A percentile compares a stretch with the other conserved stretches of the same genome.
These are phyloP conservation scores for Adelphocoris suturalis DNA, from an alignment of 2,888 invertebrate genomes.

Conservation along the genomic window DNA sequence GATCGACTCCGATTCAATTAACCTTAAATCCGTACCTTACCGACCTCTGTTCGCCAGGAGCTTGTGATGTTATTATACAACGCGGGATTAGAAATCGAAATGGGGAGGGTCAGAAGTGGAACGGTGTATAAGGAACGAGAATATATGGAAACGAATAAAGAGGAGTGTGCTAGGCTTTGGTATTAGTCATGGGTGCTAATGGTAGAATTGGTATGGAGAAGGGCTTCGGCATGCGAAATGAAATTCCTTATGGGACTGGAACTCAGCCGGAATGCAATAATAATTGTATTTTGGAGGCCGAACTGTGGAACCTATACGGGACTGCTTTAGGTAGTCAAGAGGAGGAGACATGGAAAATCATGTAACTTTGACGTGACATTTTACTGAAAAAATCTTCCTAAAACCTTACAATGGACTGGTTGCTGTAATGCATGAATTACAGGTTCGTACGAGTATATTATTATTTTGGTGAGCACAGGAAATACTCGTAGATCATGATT, in stretches of 20 bases:
- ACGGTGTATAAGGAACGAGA: not conserved
- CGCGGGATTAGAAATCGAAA: too few relatives aligned
- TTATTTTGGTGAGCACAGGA: too few relatives aligned
- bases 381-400: too few relatives aligned
- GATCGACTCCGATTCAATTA: too few relatives aligned
- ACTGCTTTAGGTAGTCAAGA: not conserved
- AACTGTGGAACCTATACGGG: not conserved
- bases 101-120: not conserved
- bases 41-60: too few relatives aligned
- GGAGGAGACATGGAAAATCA: not conserved
- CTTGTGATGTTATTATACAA: too few relatives aligned
- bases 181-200: constrained; percentile 70
- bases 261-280: constrained; percentile 70
- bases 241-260: constrained; percentile 69
- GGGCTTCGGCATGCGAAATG: constrained; percentile 63
- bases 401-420: too few relatives aligned
- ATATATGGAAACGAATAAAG: constrained; percentile 68
- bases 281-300: constrained; percentile 65
- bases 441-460: too few relatives aligned
- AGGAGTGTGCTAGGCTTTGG: constrained; percentile 61
- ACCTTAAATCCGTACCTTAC: too few relatives aligned
- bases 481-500: too few relatives aligned
- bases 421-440: too few relatives aligned
- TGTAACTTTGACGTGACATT: not conserved
- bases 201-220: constrained; percentile 62